Conservation (phyloP, 1,140 invertebrate genomes). For the Solenopsis invicta region DNA sequence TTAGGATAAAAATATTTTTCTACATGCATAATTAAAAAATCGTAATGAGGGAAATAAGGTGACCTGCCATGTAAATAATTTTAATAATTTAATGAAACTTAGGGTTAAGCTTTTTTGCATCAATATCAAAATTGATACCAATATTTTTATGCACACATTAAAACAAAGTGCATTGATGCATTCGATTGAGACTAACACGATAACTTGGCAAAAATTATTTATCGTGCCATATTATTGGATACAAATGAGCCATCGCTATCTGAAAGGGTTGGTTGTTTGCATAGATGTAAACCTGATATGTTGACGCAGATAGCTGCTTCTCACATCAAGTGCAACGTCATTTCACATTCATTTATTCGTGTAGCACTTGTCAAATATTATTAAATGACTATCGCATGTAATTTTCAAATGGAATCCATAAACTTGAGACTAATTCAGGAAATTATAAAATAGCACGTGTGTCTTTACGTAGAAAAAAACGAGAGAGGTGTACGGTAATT, state of each 20-base stretch:
- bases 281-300: constrained; percentile 5
- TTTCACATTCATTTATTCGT: constrained; percentile 21
- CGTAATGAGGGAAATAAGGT: too few relatives aligned
- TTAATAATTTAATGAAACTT: not conserved
- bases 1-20: too few relatives aligned
- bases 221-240: constrained; percentile 12
- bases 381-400: constrained; percentile 16
- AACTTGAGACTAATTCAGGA: not conserved
- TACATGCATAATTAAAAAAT: too few relatives aligned
- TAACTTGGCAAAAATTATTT: constrained; percentile 31
- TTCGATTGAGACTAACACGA: not conserved
- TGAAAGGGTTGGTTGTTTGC: constrained; percentile 23
- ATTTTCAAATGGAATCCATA: not conserved
- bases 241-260: not conserved
- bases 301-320: constrained; percentile 20
- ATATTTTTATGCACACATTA: not conserved
- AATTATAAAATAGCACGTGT: not conserved
- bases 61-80: not conserved
- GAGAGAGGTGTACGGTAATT: not conserved
- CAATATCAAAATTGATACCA: not conserved
- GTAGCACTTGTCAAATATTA: constrained; percentile 22
- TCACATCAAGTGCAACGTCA: constrained; percentile 4
- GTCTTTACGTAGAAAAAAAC: not conserved
- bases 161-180: not conserved
- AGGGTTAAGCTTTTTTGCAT: not conserved